Evolutionary conservation across 2,797 vertebrate species (phyloP).

Genomic region (Sternarchorhynchus goeldii): DNA sequence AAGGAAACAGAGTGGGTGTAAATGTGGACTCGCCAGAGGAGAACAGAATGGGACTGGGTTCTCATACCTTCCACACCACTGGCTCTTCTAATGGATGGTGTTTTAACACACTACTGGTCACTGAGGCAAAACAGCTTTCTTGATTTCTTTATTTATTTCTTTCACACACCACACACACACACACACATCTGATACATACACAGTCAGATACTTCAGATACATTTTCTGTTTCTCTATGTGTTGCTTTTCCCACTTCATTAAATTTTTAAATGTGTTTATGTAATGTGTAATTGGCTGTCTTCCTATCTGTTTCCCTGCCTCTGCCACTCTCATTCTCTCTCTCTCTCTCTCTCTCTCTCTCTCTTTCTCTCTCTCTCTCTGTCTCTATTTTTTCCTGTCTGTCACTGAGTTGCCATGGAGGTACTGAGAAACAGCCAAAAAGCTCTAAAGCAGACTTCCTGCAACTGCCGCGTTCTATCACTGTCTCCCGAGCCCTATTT

Average conservation of each 20-base stretch:
- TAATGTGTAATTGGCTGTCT: no score
- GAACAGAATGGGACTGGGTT: conserved; percentile 37
- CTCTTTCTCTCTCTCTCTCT: neutral
- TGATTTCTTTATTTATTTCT: conserved; percentile 25
- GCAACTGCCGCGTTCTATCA: conserved; percentile 31
- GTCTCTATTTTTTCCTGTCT: neutral
- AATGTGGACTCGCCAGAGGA: conserved; percentile 26
- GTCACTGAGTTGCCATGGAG: conserved; percentile 36
- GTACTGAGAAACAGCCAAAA: conserved; percentile 19
- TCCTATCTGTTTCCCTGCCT: no score
- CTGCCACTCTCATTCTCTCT: neutral
- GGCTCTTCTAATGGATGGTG: conserved; percentile 26
- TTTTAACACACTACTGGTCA: conserved; percentile 20
- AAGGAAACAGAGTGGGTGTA: conserved; percentile 37
- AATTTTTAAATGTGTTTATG: no score
- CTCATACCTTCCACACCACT: conserved; percentile 21
- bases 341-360: neutral
- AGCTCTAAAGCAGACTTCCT: conserved; percentile 38
- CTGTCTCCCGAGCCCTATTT: conserved; percentile 35
- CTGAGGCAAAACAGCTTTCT: conserved; percentile 12
- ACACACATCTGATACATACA: conserved; percentile 25
- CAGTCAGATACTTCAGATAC: neutral
- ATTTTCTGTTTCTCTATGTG: no score
- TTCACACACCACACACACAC: neutral
- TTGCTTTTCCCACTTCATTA: no score